Evolutionary conservation across 2,888 invertebrate genomes (phyloP).

Genomic region (Graphium colonna): DNA sequence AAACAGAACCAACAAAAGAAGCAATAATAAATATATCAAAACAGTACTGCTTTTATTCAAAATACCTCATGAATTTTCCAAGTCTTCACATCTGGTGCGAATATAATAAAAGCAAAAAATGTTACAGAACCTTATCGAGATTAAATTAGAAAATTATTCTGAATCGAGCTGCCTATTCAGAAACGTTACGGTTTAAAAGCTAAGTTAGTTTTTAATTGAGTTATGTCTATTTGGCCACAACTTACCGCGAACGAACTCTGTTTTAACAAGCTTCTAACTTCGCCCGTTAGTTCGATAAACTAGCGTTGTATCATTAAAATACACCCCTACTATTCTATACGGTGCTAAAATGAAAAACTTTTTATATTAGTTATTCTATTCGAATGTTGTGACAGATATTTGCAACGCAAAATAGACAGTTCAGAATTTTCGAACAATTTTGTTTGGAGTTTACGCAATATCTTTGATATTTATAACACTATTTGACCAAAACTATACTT

Average conservation of each 20-base stretch:
- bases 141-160: background rate
- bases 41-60: no score
- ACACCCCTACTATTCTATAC: background rate
- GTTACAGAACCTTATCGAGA: background rate
- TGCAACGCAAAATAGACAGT: no score
- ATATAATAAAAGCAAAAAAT: background rate
- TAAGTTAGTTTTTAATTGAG: constrained; percentile 8
- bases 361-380: background rate
- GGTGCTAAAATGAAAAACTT: background rate
- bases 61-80: no score
- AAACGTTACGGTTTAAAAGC: background rate
- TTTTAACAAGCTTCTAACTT: constrained; percentile 20
- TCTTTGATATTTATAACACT: no score
- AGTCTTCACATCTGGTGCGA: no score
- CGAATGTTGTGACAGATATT: background rate
- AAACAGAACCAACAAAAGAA: no score
- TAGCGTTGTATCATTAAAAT: background rate
- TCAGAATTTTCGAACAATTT: no score
- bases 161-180: no score
- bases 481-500: no score
- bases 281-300: constrained; percentile 12
- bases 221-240: constrained; percentile 6
- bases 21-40: no score
- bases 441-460: no score
- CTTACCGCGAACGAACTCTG: constrained; percentile 19